Base-by-base conservation (phyloP, 2,888 invertebrate genomes). In the Ophion ventricosus region DNA sequence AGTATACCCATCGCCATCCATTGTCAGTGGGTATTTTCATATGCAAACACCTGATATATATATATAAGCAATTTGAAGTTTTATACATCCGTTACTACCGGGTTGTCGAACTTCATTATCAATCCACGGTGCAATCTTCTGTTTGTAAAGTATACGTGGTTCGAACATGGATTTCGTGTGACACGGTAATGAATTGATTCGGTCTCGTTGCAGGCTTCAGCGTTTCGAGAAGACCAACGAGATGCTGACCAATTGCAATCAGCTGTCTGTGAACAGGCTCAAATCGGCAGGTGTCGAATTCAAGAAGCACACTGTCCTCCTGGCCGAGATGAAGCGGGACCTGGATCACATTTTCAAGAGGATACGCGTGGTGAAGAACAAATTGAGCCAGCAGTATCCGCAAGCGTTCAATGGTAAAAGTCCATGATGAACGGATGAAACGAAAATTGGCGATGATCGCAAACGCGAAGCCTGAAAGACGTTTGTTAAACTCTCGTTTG, bases 161-260 rank as follows among this genome's bases (percentile, higher is more conserved):
- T n/a, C n/a, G n/a, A n/a, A n/a, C n/a, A n/a, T 49, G 49, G 11
- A 49, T 4, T 49, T 49, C 4, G 17, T 4, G 43, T 14, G 43
- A 2, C 43, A 14, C 14, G 3, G 17, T 49, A 14, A 17, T 14
- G 2, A 49, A 14, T 61, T 73, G 72, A 73, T 25, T 29, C 80
- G 11, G 69, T 49, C 14, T 35, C 56, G 8, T 61, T n/a, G 1
- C 91, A 98, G 98, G 98, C 93, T 99, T 35, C 97, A 98, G 90
- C 95, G 99, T 78, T 99, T 99, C 94, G 99, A 99, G 92, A 99
- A 99, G 93, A 99, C 99, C 0, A 99, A 99, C 91, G 99, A 99
- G 94, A 99, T 99, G 99, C 94, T 99, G 43, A 96, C 98, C 11
- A 99, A 99, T 93, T 99, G 99, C 92, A 99, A 99, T 93, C 97